phyloP scores from a whole-genome alignment of 2,113 vertebrate genomes.

The Potamarius usumacintae region DNA sequence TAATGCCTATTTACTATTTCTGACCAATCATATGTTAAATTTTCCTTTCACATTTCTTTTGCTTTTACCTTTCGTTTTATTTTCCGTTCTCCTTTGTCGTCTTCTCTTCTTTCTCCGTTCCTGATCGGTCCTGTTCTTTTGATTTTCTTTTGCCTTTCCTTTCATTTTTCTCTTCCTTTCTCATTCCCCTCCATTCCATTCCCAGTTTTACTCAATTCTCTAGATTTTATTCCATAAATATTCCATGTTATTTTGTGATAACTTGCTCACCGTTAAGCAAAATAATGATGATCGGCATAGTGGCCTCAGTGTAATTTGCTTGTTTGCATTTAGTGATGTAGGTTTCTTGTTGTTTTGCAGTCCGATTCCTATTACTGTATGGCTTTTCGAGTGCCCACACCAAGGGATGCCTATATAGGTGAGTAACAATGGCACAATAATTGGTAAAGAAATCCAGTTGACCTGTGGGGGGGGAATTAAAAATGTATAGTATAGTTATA shows the following conservation, averaged over 20 bases:
- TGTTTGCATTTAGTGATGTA: not conserved
- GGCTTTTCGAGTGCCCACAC: constrained; percentile 79
- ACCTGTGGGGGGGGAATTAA: too few species aligned
- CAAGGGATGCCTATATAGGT: constrained; percentile 87
- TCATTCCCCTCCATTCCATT: not conserved
- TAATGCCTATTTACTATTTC: not conserved
- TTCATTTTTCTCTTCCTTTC: not conserved
- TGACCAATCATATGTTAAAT: not conserved
- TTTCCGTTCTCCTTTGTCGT: not conserved
- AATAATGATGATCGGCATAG: not conserved
- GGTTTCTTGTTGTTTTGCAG: constrained; percentile 69
- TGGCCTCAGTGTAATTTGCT: not conserved
- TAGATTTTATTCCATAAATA: too few species aligned
- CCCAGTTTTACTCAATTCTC: not conserved
- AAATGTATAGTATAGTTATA: not conserved
- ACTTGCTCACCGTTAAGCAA: not conserved
- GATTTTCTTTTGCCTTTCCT: not conserved
- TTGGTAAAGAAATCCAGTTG: not conserved
- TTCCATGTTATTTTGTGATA: too few species aligned
- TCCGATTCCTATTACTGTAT: constrained; percentile 94
- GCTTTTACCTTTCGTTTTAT: not conserved
- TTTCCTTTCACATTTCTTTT: not conserved
- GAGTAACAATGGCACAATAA: constrained; percentile 63
- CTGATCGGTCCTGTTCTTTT: too few species aligned
- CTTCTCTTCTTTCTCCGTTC: too few species aligned